Evolutionary conservation across 2,888 invertebrate genomes (phyloP).

Genomic region (Cataglyphis albicans): DNA sequence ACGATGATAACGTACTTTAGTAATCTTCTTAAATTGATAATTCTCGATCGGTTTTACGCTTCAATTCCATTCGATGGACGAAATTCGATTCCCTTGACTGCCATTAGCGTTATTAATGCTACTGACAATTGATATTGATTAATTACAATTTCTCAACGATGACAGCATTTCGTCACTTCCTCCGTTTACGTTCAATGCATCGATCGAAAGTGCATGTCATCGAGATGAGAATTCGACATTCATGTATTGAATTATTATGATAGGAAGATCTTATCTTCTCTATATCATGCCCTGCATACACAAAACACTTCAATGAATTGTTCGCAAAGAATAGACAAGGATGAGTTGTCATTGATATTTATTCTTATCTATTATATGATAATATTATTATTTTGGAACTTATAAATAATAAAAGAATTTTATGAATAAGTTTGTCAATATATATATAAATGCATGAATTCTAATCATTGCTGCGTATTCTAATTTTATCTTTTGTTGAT

Average conservation of each 20-base stretch:
- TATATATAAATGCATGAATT: not conserved
- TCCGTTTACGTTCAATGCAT: not conserved
- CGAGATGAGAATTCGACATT: constrained; percentile 34
- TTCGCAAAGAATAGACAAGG: constrained; percentile 24
- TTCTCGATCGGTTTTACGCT: constrained; percentile 36
- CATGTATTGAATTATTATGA: constrained; percentile 60
- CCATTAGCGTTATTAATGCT: constrained; percentile 22
- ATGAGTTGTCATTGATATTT: not conserved
- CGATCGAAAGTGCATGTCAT: constrained; percentile 13
- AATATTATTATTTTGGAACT: not conserved
- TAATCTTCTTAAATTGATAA: constrained; percentile 39
- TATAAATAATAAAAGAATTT: constrained; percentile 16
- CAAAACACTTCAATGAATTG: constrained; percentile 6
- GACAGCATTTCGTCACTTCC: constrained; percentile 2
- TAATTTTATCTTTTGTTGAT: not conserved
- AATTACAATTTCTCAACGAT: constrained; percentile 53
- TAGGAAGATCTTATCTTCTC: constrained; percentile 3
- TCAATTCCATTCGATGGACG: not conserved
- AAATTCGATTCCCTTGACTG: constrained; percentile 1
- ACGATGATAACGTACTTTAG: not conserved
- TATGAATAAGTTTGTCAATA: not conserved
- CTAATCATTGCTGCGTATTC: not conserved
- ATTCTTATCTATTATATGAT: not conserved
- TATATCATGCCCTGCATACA: constrained; percentile 31
- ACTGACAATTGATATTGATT: constrained; percentile 60